Evolutionary conservation across 2,888 invertebrate species (phyloP), one percentile per base, ranked within the genome.

Genomic region (Lapara coniferarum): DNA sequence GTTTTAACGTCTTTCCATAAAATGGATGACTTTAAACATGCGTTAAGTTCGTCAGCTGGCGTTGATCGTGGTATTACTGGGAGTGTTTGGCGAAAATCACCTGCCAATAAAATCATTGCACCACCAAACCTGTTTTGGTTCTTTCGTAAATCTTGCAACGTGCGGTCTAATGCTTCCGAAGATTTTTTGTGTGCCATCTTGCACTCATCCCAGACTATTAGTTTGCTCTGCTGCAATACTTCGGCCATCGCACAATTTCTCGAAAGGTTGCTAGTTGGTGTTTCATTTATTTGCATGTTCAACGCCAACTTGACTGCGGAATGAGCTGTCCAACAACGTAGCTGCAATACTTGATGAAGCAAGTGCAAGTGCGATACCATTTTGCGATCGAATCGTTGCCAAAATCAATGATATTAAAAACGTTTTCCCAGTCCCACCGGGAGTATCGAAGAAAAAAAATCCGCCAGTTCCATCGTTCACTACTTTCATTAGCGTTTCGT

Each of bases 71-170:
- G 73, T 71, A 74, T 74, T 51, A 76, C 72, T 73, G 73, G 75
- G 53, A 76, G 72, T 71, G 51, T 75, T 73, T 75, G 75, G 30
- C 74, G 74, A 67, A 78, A 76, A 73, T 76, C 74, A 56, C 70
- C 73, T 68, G 74, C 70, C 37, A 75, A 69, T 71, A 72, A 71
- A 71, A 72, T 72, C 71, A 74, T 71, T 67, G 71, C 69, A n/a
- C 70, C 72, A 44, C 67, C 69, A 53, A 69, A 69, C 53, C 44
- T 56, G 16, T 46, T 53, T 8, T 14, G 16, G 53, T 53, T 16
- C 7, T 53, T 14, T 0, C 53, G 53, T 14, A 53, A 4, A 53
- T 53, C 53, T 53, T 53, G 13, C 8, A 53, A n/a, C 16, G 53
- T 53, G 13, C 37, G 1, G 14, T 53, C 53, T 14, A 53, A 14